Conservation (phyloP, 2,888 invertebrate genomes). For the Alloscopus bannaensis region DNA sequence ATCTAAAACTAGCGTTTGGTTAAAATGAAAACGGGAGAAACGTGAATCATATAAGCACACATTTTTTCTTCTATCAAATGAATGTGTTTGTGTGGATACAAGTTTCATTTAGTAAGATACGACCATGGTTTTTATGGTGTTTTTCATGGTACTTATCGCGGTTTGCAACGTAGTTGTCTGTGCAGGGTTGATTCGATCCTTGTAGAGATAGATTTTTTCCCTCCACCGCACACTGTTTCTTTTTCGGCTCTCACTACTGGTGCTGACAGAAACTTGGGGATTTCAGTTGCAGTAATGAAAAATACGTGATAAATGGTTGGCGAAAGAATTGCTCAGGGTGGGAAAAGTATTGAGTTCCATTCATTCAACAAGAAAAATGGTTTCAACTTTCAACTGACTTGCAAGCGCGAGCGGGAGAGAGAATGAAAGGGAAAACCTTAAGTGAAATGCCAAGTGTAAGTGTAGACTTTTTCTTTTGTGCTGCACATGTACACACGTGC, state of each 20-base stretch:
- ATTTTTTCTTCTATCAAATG: neutral
- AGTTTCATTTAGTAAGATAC: too few species aligned
- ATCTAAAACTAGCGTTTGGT: too few species aligned
- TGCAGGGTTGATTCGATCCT: neutral
- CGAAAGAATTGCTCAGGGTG: conserved; percentile 53
- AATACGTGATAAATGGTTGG: conserved; percentile 58
- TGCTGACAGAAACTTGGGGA: conserved; percentile 55
- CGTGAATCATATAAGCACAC: too few species aligned
- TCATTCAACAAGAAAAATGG: conserved; percentile 58
- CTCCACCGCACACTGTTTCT: conserved; percentile 19
- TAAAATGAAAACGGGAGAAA: too few species aligned
- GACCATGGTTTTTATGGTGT: too few species aligned
- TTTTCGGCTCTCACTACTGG: conserved; percentile 30
- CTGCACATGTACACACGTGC: conserved; percentile 7
- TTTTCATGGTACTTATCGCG: neutral
- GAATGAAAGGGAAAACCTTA: conserved; percentile 44
- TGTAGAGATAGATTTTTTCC: neutral
- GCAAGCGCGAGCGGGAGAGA: too few species aligned
- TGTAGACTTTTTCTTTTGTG: too few species aligned
- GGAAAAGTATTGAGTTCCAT: conserved; percentile 56
- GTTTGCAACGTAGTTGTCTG: neutral
- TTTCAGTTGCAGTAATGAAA: conserved; percentile 57
- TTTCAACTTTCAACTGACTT: conserved; percentile 55
- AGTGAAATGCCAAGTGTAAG: conserved; percentile 42
- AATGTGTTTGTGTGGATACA: neutral